A percentile compares a stretch with the other conserved stretches of the same genome.
Evolutionary conservation across 1,140 invertebrate species (phyloP).

Genomic region (Trichonephila clavipes): DNA sequence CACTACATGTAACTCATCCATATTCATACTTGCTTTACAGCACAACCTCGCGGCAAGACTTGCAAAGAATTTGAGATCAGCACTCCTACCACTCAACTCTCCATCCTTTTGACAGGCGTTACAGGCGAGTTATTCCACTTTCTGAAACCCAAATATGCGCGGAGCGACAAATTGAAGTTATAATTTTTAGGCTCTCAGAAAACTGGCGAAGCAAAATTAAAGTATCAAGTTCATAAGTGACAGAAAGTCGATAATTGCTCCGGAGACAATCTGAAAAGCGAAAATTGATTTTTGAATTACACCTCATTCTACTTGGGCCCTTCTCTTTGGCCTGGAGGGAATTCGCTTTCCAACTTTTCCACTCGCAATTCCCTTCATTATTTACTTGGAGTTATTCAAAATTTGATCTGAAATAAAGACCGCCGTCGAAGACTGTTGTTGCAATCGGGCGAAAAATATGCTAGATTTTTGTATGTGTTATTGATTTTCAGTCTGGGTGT

Average conservation of each 20-base stretch:
- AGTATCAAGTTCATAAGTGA: conserved; percentile 42
- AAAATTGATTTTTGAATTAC: conserved; percentile 54
- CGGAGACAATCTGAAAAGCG: conserved; percentile 5
- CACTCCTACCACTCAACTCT: neutral
- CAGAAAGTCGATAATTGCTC: conserved; percentile 39
- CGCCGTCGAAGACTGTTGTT: neutral
- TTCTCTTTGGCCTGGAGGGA: neutral
- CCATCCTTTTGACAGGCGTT: neutral
- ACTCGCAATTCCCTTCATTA: neutral
- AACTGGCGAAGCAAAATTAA: conserved; percentile 39
- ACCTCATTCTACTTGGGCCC: neutral
- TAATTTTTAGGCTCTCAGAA: conserved; percentile 27
- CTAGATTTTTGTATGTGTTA: neutral
- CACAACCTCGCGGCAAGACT: neutral
- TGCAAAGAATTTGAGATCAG: neutral
- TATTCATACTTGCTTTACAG: conserved; percentile 1
- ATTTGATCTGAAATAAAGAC: neutral
- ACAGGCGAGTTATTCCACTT: neutral
- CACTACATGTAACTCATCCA: neutral
- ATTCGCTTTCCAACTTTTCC: neutral
- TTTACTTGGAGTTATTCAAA: neutral
- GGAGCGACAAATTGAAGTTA: conserved; percentile 25
- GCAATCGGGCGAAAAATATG: neutral
- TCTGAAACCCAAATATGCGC: neutral
- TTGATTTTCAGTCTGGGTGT: neutral